Base-by-base conservation (phyloP, 30 jellyfish, hydroid and myxozoan species). In the Aurelia sp. region DNA sequence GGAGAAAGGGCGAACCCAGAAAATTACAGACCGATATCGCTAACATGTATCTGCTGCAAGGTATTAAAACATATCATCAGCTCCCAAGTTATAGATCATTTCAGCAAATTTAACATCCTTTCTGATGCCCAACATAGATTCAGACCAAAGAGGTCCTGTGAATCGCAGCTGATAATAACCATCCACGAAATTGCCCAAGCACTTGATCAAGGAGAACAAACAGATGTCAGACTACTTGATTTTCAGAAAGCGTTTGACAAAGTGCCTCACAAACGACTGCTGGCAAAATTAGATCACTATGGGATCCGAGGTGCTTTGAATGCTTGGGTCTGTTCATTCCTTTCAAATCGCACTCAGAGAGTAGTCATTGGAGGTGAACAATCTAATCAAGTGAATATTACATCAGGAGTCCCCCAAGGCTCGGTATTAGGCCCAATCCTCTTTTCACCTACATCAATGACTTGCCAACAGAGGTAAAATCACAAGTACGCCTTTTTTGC, bases 341-440 rank as follows among this genome's bases (percentile, higher is more conserved):
- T 81, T 41, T 81, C 91, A 8, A 66, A 38, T 65, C 91, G 91
- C 83, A 48, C 87, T 70, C 80, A 84, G 57, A 47, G 73, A 16
- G 92, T 84, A 2, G 72, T 70, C 3, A 72, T 84, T 22, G 63
- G 16, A 52, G 63, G 63, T 72, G 82, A 72, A 72, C 82, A 19
- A 33, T 72, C 67, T 10, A 33, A 72, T 72, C 35, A 67, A 10
- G 44, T 72, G 33, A 67, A 72, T 33, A 10, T 72, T 11, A 72
- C 82, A 6, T 41, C 67, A 35, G 82, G 82, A 4, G 82, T 72
- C 35, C 82, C 82, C 35, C 82, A 72, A 38, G 24, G 82, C 82
- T 72, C 82, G 15, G 82, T 44, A 27, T 33, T 72, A 35, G 82
- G 67, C 3, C 67, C 67, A 3, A 13, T 57, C 24, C 24, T 57